Conservation (phyloP, 1,140 invertebrate genomes). For the Hirudo medicinalis region DNA sequence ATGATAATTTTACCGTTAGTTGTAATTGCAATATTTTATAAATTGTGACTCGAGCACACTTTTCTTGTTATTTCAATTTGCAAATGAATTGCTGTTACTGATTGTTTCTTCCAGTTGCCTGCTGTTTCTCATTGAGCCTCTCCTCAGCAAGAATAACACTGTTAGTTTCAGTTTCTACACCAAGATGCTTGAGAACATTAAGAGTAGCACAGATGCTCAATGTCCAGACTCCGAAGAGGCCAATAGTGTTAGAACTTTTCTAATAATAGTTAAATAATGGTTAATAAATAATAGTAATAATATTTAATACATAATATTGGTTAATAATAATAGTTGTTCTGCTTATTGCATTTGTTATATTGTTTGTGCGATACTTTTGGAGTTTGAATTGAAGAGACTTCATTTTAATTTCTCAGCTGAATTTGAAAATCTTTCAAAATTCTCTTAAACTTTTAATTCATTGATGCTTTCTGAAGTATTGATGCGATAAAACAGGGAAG, state of each 20-base stretch:
- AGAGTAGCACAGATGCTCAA: conserved; percentile 73
- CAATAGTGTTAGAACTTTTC: conserved; percentile 55
- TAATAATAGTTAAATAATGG: background rate
- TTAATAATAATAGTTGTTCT: background rate
- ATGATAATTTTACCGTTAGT: background rate
- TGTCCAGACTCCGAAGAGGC: conserved; percentile 61
- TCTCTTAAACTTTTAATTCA: too few species aligned
- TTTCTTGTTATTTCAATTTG: background rate
- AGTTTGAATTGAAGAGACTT: background rate
- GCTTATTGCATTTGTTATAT: background rate
- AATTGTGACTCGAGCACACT: background rate
- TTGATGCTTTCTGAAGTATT: background rate
- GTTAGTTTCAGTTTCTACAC: conserved; percentile 94
- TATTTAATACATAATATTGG: conserved; percentile 25
- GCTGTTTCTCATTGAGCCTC: conserved; percentile 81
- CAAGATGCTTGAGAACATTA: conserved; percentile 64
- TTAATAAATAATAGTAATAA: background rate
- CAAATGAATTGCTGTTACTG: background rate
- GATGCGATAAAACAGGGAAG: background rate
- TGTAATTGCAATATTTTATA: background rate
- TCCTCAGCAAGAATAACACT: conserved; percentile 79
- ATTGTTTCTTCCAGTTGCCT: conserved; percentile 50
- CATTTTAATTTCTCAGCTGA: too few species aligned
- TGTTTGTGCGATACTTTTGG: background rate
- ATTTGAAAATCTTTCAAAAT: too few species aligned